Conservation (phyloP, 2,888 invertebrate species). For the Hydroisotoma schaefferi region DNA sequence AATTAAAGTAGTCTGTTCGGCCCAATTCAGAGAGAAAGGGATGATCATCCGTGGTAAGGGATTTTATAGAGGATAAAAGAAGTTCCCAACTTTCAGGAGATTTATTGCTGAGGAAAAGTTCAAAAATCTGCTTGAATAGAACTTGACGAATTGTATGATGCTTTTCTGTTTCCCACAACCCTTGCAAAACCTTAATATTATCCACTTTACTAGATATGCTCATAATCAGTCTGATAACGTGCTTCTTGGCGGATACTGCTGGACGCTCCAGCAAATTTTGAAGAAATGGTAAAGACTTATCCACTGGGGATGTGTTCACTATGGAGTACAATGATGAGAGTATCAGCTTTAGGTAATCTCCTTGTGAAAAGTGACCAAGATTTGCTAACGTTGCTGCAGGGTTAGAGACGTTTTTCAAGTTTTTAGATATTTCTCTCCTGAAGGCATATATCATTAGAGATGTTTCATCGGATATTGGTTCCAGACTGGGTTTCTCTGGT, state of each 20-base stretch:
- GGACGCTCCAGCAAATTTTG: slow-evolving; percentile 31
- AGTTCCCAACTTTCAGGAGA: slow-evolving; percentile 34
- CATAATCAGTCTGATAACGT: slow-evolving; percentile 37
- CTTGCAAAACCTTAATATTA: slow-evolving; percentile 24
- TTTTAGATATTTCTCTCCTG: slow-evolving; percentile 27
- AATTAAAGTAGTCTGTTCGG: slow-evolving; percentile 20
- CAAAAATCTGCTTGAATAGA: slow-evolving; percentile 33
- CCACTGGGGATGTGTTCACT: slow-evolving; percentile 23
- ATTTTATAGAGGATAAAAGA: slow-evolving; percentile 18
- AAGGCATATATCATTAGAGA: slow-evolving; percentile 28
- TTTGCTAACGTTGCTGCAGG: slow-evolving; percentile 24
- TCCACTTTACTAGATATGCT: slow-evolving; percentile 28
- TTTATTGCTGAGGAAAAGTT: slow-evolving; percentile 27
- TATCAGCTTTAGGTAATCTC: slow-evolving; percentile 40
- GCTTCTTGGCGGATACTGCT: slow-evolving; percentile 41
- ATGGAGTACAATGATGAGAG: slow-evolving; percentile 37
- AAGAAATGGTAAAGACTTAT: slow-evolving; percentile 23
- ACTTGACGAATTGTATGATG: slow-evolving; percentile 35
- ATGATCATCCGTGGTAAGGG: slow-evolving; percentile 19
- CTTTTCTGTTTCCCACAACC: slow-evolving; percentile 30
- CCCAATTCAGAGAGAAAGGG: slow-evolving; percentile 26
- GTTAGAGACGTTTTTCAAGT: slow-evolving; percentile 27
- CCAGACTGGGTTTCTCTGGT: slow-evolving; percentile 32
- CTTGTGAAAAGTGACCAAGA: slow-evolving; percentile 35
- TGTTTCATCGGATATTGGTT: slow-evolving; percentile 28